Evolutionary conservation across 2,888 invertebrate genomes (phyloP), one percentile per base, ranked within the genome.

Genomic region (Xylophagus ater): DNA sequence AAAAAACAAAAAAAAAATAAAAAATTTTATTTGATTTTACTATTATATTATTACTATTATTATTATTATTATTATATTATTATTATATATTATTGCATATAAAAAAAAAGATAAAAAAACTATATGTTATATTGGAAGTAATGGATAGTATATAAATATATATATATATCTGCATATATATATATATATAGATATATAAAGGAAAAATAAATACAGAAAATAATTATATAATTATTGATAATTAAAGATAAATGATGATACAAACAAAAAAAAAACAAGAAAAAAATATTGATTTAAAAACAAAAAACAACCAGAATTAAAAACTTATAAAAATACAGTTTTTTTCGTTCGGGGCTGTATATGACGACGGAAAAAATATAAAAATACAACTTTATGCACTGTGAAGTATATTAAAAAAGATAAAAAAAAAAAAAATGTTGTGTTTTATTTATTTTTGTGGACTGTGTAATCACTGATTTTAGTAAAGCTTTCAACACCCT

Each of bases 51-150:
- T 29, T 26, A 34, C 34, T 40, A 40, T 34, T 40, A 40, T 40
- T 34, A 34, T 40, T 30, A 34, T 34, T 40, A 40, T 40, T 40
- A 40, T 39, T 37, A 37, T 38, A 21, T 33, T 34, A 34, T 8
- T 26, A 8, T 8, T 26, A n/a, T 10, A 28, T 36, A 39, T 34
- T 40, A 40, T 40, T 40, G 33, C 40, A 40, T 40, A 40, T 21
- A 30, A 30, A 14, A 40, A 17, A 40, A 17, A 37, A 43, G 33
- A 37, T 14, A 40, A 40, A 26, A 19, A 42, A 36, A 42, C n/a
- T 37, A 34, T 40, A 42, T 40, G 40, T 41, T 37, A 37, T 40
- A 42, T 42, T 45, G 42, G 42, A 45, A 42, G 40, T 45, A 45
- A 40, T 40, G 42, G 42, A 40, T 42, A 42, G 40, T 37, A 40